Base-by-base conservation (phyloP, 2,113 vertebrate species). In the Oryzias melastigma region DNA sequence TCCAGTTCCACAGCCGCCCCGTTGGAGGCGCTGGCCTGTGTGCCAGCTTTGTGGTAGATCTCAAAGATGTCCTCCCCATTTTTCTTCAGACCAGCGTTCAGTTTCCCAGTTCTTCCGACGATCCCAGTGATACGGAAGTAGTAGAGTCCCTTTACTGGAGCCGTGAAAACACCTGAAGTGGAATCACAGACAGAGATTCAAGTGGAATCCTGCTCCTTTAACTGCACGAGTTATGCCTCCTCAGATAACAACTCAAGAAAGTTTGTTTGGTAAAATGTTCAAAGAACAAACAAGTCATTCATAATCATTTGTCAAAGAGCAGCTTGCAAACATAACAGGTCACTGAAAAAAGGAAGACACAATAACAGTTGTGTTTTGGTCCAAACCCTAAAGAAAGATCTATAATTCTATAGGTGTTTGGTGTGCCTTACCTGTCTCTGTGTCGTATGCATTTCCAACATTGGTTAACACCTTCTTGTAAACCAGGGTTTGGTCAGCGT, bases 61-160 rank as follows among this genome's bases (percentile, higher is more conserved):
- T 42, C 69, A 1, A 73, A 67, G 58, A 78, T 51, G 25, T 24
- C 58, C 2, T 6, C 1, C 0, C 27, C 10, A 10, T 82, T 70
- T 14, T 73, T 82, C 7, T 51, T 2, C 65, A 78, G 6, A 0
- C 50, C 72, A 14, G 65, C 50, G 14, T 78, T 66, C 64, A 78
- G 0, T 10, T 22, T 1, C 5, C 44, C 48, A 0, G 40, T 51
- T 0, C 6, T 0, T 14, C 65, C 68, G 3, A 47, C 51, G 0
- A 13, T 7, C 42, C 62, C 54, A 1, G 73, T 70, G 35, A 75
- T 19, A 2, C 6, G 46, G 50, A 75, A 4, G 61, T 75, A 78
- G 54, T 78, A 72, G n/a, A 71, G 63, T 5, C 72, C 68, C 27
- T 56, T 56, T 1, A 43, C 1, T 0, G 61, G 53, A 6, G 22